Base-by-base conservation (phyloP, 2,888 invertebrate species). In the Molorchus minor region DNA sequence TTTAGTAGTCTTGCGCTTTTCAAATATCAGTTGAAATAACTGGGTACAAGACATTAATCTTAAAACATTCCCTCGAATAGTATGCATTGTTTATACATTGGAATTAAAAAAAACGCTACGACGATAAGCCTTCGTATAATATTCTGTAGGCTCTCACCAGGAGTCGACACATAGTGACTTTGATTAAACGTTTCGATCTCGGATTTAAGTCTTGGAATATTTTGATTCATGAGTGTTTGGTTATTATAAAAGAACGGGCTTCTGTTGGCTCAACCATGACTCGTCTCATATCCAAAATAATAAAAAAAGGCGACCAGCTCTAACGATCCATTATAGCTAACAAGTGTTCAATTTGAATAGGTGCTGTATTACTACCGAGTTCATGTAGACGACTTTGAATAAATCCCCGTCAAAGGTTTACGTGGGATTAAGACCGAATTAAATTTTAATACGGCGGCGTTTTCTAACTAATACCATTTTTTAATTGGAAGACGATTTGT, bases 141-240 rank as follows among this genome's bases (percentile, higher is more conserved):
- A 71, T 71, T 68, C 71, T 71, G 72, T 70, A 64, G 72, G 71
- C 64, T 67, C 78, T 73, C 79, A 74, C 75, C 78, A 68, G 79
- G 79, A 79, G 79, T 76, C 78, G 76, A 78, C 78, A 76, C 75
- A 78, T 71, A 64, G 64, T 61, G 78, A 78, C 77, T 71, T 77
- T 80, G 79, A 80, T 79, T 79, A 79, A 80, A 76, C 72, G 80
- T 71, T 79, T 78, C 76, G 79, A 80, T 79, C 78, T 77, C 71
- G 72, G 73, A 70, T 74, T 76, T 74, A 75, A 74, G 71, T 72
- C 73, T 73, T 66, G 71, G 71, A 74, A 74, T 75, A 75, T 73
- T 77, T 76, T 77, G 77, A 79, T 78, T 77, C 77, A 78, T 77
- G 76, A 68, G 69, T 70, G 72, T 72, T 64, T 72, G 68, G 70